Conservation (phyloP, 2,888 invertebrate species). For the Plebejus argus region DNA sequence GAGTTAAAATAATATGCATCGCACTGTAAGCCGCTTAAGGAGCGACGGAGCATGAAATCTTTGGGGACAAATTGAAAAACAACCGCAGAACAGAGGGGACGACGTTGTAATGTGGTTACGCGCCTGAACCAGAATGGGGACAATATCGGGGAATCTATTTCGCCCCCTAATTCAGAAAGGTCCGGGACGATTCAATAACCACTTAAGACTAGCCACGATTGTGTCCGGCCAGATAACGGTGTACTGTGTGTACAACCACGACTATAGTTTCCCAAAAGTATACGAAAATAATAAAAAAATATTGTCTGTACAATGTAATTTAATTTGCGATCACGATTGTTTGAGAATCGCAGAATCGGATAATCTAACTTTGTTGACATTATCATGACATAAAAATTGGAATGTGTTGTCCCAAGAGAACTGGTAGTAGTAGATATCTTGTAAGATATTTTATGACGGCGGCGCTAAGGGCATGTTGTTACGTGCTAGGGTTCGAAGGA, state of each 20-base stretch:
- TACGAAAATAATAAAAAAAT: background rate
- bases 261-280: background rate
- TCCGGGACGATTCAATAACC: slow-evolving; percentile 72
- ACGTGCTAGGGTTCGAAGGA: no score
- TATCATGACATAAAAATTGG: no score
- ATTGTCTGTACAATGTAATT: no score
- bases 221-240: slow-evolving; percentile 58
- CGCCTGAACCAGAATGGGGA: slow-evolving; percentile 50
- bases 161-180: slow-evolving; percentile 71
- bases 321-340: no score
- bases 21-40: slow-evolving; percentile 28
- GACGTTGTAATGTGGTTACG: slow-evolving; percentile 31
- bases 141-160: slow-evolving; percentile 63
- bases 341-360: no score
- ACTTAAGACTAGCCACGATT: slow-evolving; percentile 67
- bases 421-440: no score
- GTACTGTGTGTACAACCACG: slow-evolving; percentile 23
- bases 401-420: no score
- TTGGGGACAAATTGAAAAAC: slow-evolving; percentile 42
- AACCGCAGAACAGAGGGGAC: slow-evolving; percentile 35
- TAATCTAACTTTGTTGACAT: no score
- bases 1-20: background rate
- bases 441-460: no score
- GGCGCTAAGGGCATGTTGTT: no score
- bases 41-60: slow-evolving; percentile 31